Base-by-base conservation (phyloP, 2,888 invertebrate genomes). In the Eupithecia pulchellata region DNA sequence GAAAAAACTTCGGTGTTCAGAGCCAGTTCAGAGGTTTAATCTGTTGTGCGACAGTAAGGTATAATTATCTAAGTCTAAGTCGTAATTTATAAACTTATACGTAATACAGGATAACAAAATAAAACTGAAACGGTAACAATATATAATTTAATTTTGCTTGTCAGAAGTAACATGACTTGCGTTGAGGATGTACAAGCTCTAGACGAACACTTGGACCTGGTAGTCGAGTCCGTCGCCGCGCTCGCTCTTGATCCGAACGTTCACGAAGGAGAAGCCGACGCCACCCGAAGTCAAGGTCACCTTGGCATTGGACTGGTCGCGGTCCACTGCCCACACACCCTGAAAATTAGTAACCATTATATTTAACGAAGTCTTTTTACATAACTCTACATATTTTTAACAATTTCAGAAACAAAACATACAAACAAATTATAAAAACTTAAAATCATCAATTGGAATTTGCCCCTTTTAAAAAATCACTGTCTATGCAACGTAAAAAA, bases 211-310 rank as follows among this genome's bases (percentile, higher is more conserved):
- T 68, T 78, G 77, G 9, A 79, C 78, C 71, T 77, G 78, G 52
- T 89, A 93, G 74, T 89, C 79, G 0, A 94, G 84, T 0, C 83
- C 86, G 0, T 86, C 85, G 0, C 93, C 93, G 1, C 83, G 82
- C 39, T 86, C 81, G 60, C 93, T 87, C 81, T 86, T 91, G 5
- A 94, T 69, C 60, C 80, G 84, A n/a, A 93, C 74, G 66, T 92
- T 93, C 17, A 82, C 86, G 72, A 86, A 94, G 0, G 86, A 82
- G n/a, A 80, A 83, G 0, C 89, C 90, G 0, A 92, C 82, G 1
- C 93, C 93, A 4, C 93, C 93, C 0, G 92, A 83, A 0, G 92
- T 92, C 14, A 94, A 72, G 0, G 78, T 82, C 5, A 79, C 89
- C 39, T 80, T 84, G 0, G 88, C 88, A 6, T 82, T 79, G 0